These are phyloP conservation scores for Calyptomena viridis DNA, from an alignment of 2,113 vertebrate genomes.

Conservation along the genomic window DNA sequence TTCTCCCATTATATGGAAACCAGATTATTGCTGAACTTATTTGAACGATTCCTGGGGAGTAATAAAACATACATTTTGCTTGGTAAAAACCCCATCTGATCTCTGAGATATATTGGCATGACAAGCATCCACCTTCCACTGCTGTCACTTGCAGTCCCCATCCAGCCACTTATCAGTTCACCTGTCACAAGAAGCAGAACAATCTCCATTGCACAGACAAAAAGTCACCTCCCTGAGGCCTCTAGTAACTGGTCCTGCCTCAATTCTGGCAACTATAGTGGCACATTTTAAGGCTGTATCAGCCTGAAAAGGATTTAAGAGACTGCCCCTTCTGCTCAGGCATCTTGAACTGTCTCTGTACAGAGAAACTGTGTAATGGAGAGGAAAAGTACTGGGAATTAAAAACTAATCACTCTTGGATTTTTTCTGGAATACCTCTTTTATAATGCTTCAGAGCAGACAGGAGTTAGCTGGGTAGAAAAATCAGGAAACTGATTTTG, in stretches of 20 bases:
- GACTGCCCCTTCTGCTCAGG: neutral
- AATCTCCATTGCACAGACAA: neutral
- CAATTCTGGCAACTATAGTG: neutral
- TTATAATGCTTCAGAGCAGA: neutral
- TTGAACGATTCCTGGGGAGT: neutral
- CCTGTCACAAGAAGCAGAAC: constrained; percentile 14
- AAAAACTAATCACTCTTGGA: neutral
- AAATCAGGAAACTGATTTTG: neutral
- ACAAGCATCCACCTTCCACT: neutral
- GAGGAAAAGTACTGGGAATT: neutral
- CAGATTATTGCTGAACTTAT: constrained; percentile 1
- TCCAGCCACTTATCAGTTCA: constrained; percentile 31
- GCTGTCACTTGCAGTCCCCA: neutral
- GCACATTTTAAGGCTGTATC: neutral
- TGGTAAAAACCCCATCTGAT: constrained; percentile 16
- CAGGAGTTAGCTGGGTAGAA: neutral
- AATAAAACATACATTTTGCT: neutral
- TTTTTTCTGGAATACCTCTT: neutral
- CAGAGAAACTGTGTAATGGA: neutral
- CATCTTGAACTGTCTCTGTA: neutral
- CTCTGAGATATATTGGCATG: neutral
- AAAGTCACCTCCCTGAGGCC: constrained; percentile 1
- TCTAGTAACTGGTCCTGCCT: neutral
- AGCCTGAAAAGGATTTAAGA: neutral
- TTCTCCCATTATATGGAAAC: neutral